Conservation (phyloP, 2,888 invertebrate genomes). For the Erebia ligea region DNA sequence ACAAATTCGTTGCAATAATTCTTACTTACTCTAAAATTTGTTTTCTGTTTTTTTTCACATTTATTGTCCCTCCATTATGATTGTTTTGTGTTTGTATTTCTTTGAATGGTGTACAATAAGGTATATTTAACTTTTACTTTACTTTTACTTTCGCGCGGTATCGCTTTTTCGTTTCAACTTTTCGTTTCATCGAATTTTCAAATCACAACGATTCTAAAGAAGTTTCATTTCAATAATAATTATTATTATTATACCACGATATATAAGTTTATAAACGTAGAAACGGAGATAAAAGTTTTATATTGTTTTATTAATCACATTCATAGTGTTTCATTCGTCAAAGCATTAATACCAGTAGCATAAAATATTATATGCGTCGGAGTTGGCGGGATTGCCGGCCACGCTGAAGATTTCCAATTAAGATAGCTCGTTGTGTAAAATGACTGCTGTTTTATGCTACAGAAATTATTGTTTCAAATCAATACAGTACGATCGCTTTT, state of each 20-base stretch:
- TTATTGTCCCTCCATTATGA: too few species aligned
- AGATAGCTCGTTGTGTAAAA: conserved; percentile 37
- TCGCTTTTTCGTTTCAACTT: too few species aligned
- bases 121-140: too few species aligned
- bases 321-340: not conserved
- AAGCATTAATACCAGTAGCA: conserved; percentile 1
- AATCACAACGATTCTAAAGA: too few species aligned
- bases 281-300: conserved; percentile 27
- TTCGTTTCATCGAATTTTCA: too few species aligned
- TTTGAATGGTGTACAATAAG: too few species aligned
- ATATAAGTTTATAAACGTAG: too few species aligned
- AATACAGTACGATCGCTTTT: conserved; percentile 20
- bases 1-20: conserved; percentile 5
- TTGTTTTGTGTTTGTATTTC: too few species aligned
- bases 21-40: not conserved
- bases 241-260: too few species aligned
- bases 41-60: too few species aligned
- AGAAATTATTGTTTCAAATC: conserved; percentile 33
- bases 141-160: too few species aligned
- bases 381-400: conserved; percentile 33
- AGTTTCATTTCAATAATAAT: too few species aligned
- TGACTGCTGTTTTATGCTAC: conserved; percentile 31
- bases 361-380: conserved; percentile 36
- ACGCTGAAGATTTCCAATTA: conserved; percentile 39
- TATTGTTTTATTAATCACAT: conserved; percentile 34